A percentile compares a stretch with the other conserved stretches of the same genome.
Conservation (phyloP, 64 coral and sea anemone genomes). For the Montipora capricornis region DNA sequence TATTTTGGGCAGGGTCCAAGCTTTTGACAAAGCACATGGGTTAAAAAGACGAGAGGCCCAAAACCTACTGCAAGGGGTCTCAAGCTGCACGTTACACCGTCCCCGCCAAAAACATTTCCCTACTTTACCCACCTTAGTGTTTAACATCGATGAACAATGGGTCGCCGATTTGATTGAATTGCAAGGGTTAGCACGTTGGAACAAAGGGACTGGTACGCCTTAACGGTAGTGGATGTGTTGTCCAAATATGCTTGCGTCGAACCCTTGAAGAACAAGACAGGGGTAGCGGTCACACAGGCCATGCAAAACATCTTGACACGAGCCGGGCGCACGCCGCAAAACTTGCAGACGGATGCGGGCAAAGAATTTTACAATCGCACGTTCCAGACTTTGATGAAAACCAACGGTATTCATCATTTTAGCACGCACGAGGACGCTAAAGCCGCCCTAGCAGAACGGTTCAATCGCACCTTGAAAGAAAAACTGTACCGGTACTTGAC, state of each 20-base stretch:
- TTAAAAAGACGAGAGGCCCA: no score
- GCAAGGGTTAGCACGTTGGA: no score
- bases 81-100: no score
- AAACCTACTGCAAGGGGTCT: no score
- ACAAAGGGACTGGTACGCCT: no score
- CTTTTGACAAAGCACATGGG: no score
- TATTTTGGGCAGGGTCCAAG: not conserved
- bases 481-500: conserved; percentile 29
- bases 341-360: not conserved
- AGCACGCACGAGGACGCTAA: conserved; percentile 26
- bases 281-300: not conserved
- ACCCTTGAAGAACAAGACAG: not conserved
- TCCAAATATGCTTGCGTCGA: not conserved
- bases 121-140: no score
- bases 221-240: no score
- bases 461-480: conserved; percentile 51
- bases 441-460: conserved; percentile 29
- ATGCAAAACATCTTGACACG: not conserved
- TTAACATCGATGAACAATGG: no score
- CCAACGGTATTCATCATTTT: conserved; percentile 1
- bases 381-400: not conserved
- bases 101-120: no score
- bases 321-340: not conserved
- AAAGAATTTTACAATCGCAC: conserved; percentile 2
- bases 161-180: no score